Percentiles rank a stretch among this genome's conserved stretches.
phyloP scores from a whole-genome alignment of 1,140 invertebrate species.

The Euura lappo region DNA sequence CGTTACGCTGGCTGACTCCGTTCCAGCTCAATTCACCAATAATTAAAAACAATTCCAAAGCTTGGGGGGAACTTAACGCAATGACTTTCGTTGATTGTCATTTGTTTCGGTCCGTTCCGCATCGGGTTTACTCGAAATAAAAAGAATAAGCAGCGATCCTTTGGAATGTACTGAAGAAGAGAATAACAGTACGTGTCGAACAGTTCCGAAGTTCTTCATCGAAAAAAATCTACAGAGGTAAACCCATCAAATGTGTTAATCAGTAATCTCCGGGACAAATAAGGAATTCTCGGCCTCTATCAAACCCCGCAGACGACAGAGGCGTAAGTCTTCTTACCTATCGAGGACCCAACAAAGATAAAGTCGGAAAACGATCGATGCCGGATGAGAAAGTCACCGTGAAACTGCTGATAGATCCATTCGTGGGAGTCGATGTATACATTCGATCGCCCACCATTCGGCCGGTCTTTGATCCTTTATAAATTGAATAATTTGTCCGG shows the following conservation, averaged over 20 bases:
- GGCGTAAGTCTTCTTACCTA: not conserved
- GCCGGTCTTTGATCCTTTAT: not conserved
- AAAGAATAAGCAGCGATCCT: not conserved
- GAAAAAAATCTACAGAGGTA: no score
- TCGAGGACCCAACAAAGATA: not conserved
- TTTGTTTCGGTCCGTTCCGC: constrained; percentile 8
- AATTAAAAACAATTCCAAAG: no score
- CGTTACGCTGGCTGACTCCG: no score
- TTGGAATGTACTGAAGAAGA: not conserved
- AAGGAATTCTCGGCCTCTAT: not conserved
- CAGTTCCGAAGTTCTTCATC: not conserved
- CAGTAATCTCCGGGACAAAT: not conserved
- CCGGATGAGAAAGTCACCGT: not conserved
- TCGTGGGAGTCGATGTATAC: not conserved
- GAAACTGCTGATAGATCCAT: not conserved
- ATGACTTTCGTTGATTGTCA: constrained; percentile 1
- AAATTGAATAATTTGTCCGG: constrained; percentile 7
- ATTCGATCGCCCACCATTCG: not conserved
- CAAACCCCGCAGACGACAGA: not conserved
- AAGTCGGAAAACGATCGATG: constrained; percentile 3
- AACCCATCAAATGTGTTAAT: not conserved
- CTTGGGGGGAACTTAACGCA: not conserved
- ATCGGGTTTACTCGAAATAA: not conserved
- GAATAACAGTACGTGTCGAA: not conserved
- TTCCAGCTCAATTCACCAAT: no score